Conservation (phyloP, 2,113 vertebrate species). For the Lophotis ruficrista region DNA sequence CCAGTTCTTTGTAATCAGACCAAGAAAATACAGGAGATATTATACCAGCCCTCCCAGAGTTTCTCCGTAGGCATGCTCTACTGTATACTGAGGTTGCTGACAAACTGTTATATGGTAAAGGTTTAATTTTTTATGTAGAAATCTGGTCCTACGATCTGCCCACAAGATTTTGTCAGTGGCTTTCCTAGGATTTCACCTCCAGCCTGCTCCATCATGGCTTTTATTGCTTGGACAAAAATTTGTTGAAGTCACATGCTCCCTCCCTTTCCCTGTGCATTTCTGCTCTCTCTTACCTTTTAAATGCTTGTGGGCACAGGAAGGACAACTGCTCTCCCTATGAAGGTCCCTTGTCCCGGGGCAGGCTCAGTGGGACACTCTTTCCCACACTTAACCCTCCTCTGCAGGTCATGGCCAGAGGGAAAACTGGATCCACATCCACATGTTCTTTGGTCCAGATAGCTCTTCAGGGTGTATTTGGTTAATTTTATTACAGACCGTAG, state of each 20-base stretch:
- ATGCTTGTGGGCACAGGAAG: background rate
- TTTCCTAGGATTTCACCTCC: background rate
- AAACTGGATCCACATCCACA: background rate
- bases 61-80: accelerated
- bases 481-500: background rate
- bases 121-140: background rate
- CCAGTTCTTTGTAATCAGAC: background rate
- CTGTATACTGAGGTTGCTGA: background rate
- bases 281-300: background rate
- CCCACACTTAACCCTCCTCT: background rate
- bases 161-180: background rate
- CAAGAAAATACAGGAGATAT: background rate
- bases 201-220: background rate
- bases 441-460: background rate
- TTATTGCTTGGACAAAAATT: background rate
- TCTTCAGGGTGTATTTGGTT: background rate
- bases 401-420: background rate
- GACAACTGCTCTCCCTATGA: background rate
- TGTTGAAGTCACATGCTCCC: accelerated
- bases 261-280: background rate
- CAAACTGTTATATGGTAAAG: background rate
- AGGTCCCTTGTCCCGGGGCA: background rate
- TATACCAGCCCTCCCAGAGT: background rate
- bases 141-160: background rate
- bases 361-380: background rate